These are phyloP conservation scores for Apamea epomidion DNA, from an alignment of 2,888 invertebrate species.

Conservation along the genomic window DNA sequence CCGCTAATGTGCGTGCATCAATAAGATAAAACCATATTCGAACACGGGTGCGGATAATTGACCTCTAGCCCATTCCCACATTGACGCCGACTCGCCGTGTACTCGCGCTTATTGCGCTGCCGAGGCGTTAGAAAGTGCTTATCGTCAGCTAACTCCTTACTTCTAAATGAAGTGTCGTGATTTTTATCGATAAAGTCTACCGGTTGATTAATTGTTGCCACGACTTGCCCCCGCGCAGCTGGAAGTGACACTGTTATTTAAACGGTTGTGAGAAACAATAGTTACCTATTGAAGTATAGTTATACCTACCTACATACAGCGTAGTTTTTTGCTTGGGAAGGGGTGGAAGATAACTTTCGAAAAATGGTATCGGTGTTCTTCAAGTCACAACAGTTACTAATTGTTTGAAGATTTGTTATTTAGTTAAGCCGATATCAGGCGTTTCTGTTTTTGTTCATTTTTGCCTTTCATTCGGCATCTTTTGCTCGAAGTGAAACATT, in stretches of 20 bases:
- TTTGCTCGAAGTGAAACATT: background rate
- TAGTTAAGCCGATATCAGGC: too few species aligned
- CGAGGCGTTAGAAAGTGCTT: slow-evolving; percentile 85
- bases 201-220: slow-evolving; percentile 80
- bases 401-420: background rate
- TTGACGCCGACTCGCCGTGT: slow-evolving; percentile 66
- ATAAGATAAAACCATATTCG: slow-evolving; percentile 71
- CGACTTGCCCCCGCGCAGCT: slow-evolving; percentile 49
- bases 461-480: background rate
- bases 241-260: slow-evolving; percentile 34
- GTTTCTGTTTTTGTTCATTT: background rate
- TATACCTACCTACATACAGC: background rate
- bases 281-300: background rate
- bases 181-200: slow-evolving; percentile 81
- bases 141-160: slow-evolving; percentile 72
- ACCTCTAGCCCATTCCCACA: slow-evolving; percentile 85
- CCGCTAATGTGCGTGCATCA: slow-evolving; percentile 72
- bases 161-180: slow-evolving; percentile 81
- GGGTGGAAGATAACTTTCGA: background rate
- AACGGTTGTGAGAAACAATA: slow-evolving; percentile 35
- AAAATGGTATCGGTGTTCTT: background rate
- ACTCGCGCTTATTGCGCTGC: slow-evolving; percentile 40
- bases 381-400: background rate
- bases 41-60: slow-evolving; percentile 81
- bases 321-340: background rate